A percentile compares a stretch with the other conserved stretches of the same genome.
These are phyloP conservation scores for Oceanites oceanicus DNA, from an alignment of 2,113 vertebrate genomes.

Conservation along the genomic window DNA sequence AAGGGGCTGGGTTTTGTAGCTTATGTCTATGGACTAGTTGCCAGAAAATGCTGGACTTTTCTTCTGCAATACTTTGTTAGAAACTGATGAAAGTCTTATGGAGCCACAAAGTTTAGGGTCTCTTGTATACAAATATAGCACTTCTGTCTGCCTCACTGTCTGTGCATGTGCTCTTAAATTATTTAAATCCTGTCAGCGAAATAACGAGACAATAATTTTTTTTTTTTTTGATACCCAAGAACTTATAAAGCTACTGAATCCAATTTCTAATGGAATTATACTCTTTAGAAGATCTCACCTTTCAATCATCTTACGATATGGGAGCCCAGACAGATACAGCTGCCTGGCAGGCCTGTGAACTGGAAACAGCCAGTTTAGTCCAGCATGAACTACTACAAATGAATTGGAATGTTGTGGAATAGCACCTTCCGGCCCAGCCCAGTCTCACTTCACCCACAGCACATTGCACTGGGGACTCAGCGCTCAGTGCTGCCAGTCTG, in stretches of 20 bases:
- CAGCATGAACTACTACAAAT: not conserved
- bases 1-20: not conserved
- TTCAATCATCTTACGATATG: not conserved
- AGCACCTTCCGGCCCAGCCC: not conserved
- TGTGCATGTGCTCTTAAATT: not conserved
- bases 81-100: not conserved
- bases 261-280: not conserved
- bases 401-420: not conserved
- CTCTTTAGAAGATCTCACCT: not conserved
- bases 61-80: not conserved
- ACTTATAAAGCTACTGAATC: not conserved
- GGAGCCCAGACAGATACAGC: not conserved
- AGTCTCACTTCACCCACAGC: not conserved
- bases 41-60: not conserved
- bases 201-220: not conserved
- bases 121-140: not conserved
- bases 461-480: not conserved
- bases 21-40: not conserved
- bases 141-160: not conserved
- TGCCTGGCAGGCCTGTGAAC: not conserved
- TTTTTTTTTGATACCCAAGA: not conserved
- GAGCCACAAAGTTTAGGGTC: not conserved
- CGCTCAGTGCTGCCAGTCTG: fast-evolving
- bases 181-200: not conserved
- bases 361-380: not conserved